phyloP scores from a whole-genome alignment of 2,888 invertebrate species.

The Papilio protenor region DNA sequence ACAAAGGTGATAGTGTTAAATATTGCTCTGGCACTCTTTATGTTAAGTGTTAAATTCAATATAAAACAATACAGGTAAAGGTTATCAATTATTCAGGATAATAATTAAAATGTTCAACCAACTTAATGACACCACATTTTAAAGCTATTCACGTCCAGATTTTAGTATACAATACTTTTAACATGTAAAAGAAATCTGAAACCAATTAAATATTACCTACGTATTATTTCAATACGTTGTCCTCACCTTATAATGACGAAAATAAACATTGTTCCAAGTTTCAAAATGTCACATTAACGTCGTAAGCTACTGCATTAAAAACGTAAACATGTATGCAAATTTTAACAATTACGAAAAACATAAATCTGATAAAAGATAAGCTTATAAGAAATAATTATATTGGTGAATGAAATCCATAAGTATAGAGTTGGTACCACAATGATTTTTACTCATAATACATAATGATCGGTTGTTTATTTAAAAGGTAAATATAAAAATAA shows the following conservation, averaged over 20 bases:
- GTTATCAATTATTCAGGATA: too few species aligned
- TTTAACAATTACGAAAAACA: conserved; percentile 26
- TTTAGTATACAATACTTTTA: neutral
- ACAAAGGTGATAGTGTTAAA: neutral
- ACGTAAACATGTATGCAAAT: conserved; percentile 3
- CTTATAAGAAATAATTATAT: conserved; percentile 28
- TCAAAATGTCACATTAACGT: neutral
- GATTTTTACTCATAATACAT: too few species aligned
- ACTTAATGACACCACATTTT: neutral
- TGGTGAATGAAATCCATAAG: conserved; percentile 18
- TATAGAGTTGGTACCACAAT: neutral
- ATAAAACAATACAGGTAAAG: too few species aligned
- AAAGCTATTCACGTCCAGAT: neutral
- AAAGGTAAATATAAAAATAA: too few species aligned
- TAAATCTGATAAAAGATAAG: conserved; percentile 40
- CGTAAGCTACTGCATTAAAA: conserved; percentile 17
- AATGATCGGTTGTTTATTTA: too few species aligned
- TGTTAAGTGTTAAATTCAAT: neutral
- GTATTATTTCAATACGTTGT: neutral
- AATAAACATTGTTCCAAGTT: neutral
- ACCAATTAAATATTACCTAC: neutral
- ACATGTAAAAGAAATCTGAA: neutral
- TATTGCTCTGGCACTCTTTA: neutral
- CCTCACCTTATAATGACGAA: neutral
- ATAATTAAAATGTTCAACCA: too few species aligned